These are phyloP conservation scores for Eueides isabella DNA, from an alignment of 1,140 invertebrate species.

Conservation along the genomic window DNA sequence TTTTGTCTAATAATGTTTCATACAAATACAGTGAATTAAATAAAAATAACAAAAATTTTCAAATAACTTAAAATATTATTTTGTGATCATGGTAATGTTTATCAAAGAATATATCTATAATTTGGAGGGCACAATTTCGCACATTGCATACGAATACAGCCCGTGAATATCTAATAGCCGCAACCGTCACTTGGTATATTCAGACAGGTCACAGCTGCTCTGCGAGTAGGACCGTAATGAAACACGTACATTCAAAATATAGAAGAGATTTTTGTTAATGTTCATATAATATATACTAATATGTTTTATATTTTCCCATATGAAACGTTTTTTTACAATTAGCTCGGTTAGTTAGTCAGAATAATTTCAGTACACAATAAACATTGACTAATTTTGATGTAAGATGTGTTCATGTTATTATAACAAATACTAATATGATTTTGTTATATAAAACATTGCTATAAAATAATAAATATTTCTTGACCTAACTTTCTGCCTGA, in stretches of 20 bases:
- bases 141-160: neutral
- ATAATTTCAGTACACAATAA: no score
- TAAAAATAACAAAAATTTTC: no score
- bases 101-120: neutral
- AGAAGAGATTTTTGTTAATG: neutral
- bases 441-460: neutral
- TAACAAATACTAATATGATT: neutral
- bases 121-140: neutral
- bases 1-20: no score
- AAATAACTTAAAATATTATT: no score
- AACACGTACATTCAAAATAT: neutral
- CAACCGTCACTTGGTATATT: conserved; percentile 18
- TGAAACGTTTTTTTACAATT: no score
- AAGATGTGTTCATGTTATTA: neutral
- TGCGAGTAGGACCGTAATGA: neutral
- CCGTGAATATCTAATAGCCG: neutral
- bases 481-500: no score
- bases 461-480: neutral
- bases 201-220: neutral
- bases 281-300: neutral
- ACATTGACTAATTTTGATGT: no score
- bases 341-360: no score
- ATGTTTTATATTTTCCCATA: no score
- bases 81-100: no score
- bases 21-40: no score